These are phyloP conservation scores for Polietes domitor DNA, from an alignment of 2,888 invertebrate species.

Conservation along the genomic window DNA sequence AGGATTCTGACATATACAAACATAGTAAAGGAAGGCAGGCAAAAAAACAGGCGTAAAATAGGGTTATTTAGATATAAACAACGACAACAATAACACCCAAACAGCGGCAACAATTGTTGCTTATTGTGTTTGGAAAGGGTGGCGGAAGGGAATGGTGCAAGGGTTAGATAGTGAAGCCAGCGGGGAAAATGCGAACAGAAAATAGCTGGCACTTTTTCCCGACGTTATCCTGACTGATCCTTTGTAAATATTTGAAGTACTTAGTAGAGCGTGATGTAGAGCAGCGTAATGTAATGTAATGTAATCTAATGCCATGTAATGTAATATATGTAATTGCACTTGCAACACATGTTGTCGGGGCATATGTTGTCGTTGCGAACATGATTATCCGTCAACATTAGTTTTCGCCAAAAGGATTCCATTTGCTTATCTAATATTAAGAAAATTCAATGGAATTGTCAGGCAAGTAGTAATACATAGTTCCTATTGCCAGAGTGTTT, in stretches of 20 bases:
- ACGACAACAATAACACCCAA: slow-evolving; percentile 27
- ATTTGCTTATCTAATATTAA: slow-evolving; percentile 24
- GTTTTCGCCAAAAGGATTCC: background rate
- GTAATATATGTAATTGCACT: slow-evolving; percentile 15
- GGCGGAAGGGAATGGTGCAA: background rate
- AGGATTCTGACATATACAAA: background rate
- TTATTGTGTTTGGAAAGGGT: background rate
- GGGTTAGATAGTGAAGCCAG: too few relatives aligned
- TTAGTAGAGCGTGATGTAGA: background rate
- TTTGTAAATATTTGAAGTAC: slow-evolving; percentile 54
- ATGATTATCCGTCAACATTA: background rate
- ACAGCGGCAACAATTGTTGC: slow-evolving; percentile 18
- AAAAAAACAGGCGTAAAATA: slow-evolving; percentile 56
- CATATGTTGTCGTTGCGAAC: background rate
- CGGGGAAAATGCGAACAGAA: background rate
- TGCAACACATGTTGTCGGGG: background rate
- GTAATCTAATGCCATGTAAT: slow-evolving; percentile 18
- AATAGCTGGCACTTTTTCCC: slow-evolving; percentile 1
- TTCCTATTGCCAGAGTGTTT: background rate
- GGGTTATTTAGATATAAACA: slow-evolving; percentile 54
- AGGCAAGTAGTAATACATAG: background rate
- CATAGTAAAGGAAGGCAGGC: background rate
- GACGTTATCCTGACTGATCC: slow-evolving; percentile 42
- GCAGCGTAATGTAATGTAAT: background rate
- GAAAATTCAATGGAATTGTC: background rate